Evolutionary conservation across 2,888 invertebrate genomes (phyloP).

Genomic region (Scotopteryx bipunctaria): DNA sequence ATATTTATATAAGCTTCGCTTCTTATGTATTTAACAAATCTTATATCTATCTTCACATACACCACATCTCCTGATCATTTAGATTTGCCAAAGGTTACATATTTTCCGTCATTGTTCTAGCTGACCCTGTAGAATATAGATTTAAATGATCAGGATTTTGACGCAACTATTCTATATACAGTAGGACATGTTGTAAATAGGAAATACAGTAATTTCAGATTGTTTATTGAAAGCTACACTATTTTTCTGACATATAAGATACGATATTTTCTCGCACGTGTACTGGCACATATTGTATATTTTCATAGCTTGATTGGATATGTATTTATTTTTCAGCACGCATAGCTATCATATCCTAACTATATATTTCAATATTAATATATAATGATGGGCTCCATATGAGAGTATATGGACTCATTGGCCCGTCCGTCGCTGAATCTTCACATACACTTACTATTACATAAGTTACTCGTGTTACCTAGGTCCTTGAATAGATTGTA

Average conservation of each 20-base stretch:
- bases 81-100: constrained; percentile 14
- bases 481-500: constrained; percentile 71
- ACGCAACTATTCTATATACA: constrained; percentile 68
- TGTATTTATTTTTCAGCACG: constrained; percentile 64
- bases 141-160: constrained; percentile 30
- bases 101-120: constrained; percentile 9
- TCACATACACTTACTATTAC: constrained; percentile 39
- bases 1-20: constrained; percentile 40
- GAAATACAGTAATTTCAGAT: constrained; percentile 73
- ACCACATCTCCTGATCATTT: constrained; percentile 40
- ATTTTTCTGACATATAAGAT: constrained; percentile 75
- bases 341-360: constrained; percentile 53
- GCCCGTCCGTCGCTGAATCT: constrained; percentile 54
- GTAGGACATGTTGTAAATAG: constrained; percentile 65
- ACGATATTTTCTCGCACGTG: constrained; percentile 74
- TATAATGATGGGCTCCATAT: constrained; percentile 56
- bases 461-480: constrained; percentile 73
- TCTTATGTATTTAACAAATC: constrained; percentile 24
- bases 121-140: constrained; percentile 7
- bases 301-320: constrained; percentile 76
- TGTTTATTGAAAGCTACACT: constrained; percentile 71
- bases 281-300: constrained; percentile 68
- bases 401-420: constrained; percentile 33
- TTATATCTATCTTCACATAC: constrained; percentile 53
- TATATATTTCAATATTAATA: constrained; percentile 36